Conservation (phyloP, 2,113 vertebrate genomes). For the Loxodonta africana region DNA sequence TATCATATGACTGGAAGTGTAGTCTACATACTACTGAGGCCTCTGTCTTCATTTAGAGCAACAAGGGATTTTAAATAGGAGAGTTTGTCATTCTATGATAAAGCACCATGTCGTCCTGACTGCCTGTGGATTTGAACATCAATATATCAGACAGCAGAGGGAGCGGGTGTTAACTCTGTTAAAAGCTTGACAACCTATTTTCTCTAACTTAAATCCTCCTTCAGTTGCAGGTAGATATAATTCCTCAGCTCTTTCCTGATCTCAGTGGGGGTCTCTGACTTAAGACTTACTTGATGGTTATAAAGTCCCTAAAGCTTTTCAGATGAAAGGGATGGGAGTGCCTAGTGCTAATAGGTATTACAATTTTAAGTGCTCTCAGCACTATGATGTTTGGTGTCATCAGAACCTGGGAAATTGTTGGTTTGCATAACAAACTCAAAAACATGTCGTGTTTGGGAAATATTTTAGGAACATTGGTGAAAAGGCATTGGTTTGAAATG, state of each 20-base stretch:
- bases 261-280: not conserved
- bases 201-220: slow-evolving; percentile 10
- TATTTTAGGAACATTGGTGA: slow-evolving; percentile 1
- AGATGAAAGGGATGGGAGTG: slow-evolving; percentile 40
- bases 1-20: not conserved
- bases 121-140: slow-evolving; percentile 32
- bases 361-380: not conserved
- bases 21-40: not conserved
- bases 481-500: not conserved
- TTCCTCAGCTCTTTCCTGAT: not conserved
- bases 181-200: not conserved
- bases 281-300: not conserved
- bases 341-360: slow-evolving; percentile 37
- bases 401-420: not conserved
- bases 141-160: not conserved
- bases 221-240: not conserved
- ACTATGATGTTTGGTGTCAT: not conserved
- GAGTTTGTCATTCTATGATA: not conserved
- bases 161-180: not conserved
- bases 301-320: slow-evolving; percentile 6
- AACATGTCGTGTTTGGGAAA: not conserved
- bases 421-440: not conserved
- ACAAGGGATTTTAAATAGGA: not conserved
- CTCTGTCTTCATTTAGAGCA: not conserved
- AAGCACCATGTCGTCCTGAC: not conserved